Base-by-base conservation (phyloP, 2,113 vertebrate genomes). In the Indicator maculatus region DNA sequence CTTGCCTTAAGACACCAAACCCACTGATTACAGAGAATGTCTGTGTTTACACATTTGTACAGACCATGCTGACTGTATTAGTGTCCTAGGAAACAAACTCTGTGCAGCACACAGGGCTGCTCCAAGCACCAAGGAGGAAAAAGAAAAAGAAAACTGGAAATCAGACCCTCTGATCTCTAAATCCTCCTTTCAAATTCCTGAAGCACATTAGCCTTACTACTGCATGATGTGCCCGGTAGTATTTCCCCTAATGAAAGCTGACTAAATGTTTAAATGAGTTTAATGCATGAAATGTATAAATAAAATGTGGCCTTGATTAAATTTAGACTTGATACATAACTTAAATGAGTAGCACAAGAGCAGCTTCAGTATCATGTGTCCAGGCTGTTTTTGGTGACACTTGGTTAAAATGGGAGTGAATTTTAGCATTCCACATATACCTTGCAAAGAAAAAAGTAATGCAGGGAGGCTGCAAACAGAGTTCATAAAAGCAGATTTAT, bases 211-310 rank as follows among this genome's bases (percentile, higher is more conserved):
- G 95, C 97, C 97, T 97, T 97, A 97, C 98, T 98, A 97, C 98
- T 97, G 98, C 97, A 97, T 97, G 96, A 98, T 98, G 97, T 97
- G 90, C 95, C 71, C 73, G 95, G 98, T 98, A 98, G 98, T 98
- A 97, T 98, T 98, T 97, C 98, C 97, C 77, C 96, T 98, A 98
- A 98, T 98, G 98, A 98, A 98, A 98, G 97, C 97, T 98, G 98
- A 98, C 98, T 98, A 98, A 97, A 98, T 98, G 97, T 97, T 97
- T 98, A 98, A 98, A 98, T 98, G 94, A 98, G 97, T 98, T 98
- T 98, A 98, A 98, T 98, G 98, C 98, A 98, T 98, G 97, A 98
- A 98, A 98, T 97, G 97, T 98, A 98, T 98, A 98, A 98, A 98
- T 98, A 98, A 97, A 98, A 98, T 97, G 95, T 98, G 98, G 97